phyloP scores from a whole-genome alignment of 2,888 invertebrate genomes.

The Nephrotoma appendiculata region DNA sequence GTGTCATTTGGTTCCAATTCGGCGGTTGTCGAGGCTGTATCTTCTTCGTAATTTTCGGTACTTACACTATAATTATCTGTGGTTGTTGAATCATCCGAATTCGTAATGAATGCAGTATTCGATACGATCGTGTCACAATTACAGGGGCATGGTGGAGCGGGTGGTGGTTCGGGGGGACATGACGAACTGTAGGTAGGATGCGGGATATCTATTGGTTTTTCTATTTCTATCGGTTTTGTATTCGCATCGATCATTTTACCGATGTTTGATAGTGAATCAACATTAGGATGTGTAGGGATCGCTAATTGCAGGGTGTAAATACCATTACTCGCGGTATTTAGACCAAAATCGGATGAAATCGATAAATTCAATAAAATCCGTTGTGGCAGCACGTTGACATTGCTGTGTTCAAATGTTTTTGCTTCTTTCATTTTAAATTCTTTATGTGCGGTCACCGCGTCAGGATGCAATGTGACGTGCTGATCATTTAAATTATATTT shows the following conservation, averaged over 20 bases:
- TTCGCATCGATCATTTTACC: background rate
- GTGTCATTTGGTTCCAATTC: background rate
- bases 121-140: slow-evolving; percentile 7
- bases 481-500: slow-evolving; percentile 6
- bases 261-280: slow-evolving; percentile 16
- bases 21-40: background rate
- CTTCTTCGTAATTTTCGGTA: background rate
- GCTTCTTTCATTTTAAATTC: background rate
- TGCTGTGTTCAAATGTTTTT: background rate
- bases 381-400: slow-evolving; percentile 24
- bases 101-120: slow-evolving; percentile 8
- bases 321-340: slow-evolving; percentile 40
- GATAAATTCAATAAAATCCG: slow-evolving; percentile 70
- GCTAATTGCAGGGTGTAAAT: slow-evolving; percentile 69
- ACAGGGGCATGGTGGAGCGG: slow-evolving; percentile 28
- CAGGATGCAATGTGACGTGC: background rate
- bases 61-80: background rate
- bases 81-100: background rate
- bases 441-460: background rate
- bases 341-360: slow-evolving; percentile 54
- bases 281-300: slow-evolving; percentile 45
- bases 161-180: slow-evolving; percentile 25
- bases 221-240: background rate
- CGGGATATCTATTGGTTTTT: background rate
- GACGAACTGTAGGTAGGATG: background rate